Percentiles rank a stretch among this genome's conserved stretches.
Evolutionary conservation across 2,113 vertebrate species (phyloP).

Genomic region (Mandrillus leucophaeus): DNA sequence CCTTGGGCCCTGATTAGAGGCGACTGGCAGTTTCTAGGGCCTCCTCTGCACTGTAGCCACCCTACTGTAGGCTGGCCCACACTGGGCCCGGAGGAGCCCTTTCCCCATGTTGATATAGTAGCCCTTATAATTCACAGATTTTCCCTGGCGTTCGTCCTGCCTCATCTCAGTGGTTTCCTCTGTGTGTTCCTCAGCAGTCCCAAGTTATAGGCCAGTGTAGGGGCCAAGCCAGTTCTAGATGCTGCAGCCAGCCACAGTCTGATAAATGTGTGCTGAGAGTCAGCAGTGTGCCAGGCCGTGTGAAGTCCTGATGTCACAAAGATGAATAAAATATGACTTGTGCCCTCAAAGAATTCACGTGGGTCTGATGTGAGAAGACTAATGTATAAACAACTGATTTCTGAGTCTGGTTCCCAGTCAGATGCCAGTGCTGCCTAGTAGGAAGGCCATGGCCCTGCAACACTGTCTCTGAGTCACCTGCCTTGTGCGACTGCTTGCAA

Average conservation of each 20-base stretch:
- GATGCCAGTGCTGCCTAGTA: fast-evolving
- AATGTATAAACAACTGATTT: neutral
- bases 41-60: neutral
- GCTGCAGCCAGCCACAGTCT: neutral
- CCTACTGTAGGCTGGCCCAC: neutral
- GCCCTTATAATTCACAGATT: no score
- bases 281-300: fast-evolving
- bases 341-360: neutral
- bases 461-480: neutral
- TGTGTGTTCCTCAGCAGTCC: neutral
- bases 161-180: neutral
- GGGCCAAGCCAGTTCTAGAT: neutral
- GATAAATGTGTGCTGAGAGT: neutral
- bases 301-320: neutral
- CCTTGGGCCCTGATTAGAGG: neutral
- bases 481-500: neutral
- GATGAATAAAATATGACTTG: neutral
- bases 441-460: neutral
- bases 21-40: neutral
- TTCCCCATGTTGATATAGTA: neutral
- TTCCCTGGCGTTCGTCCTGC: fast-evolving
- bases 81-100: neutral
- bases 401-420: neutral
- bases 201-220: neutral
- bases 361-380: neutral